Evolutionary conservation across 1,140 invertebrate species (phyloP).

Genomic region (Capitella teleta): DNA sequence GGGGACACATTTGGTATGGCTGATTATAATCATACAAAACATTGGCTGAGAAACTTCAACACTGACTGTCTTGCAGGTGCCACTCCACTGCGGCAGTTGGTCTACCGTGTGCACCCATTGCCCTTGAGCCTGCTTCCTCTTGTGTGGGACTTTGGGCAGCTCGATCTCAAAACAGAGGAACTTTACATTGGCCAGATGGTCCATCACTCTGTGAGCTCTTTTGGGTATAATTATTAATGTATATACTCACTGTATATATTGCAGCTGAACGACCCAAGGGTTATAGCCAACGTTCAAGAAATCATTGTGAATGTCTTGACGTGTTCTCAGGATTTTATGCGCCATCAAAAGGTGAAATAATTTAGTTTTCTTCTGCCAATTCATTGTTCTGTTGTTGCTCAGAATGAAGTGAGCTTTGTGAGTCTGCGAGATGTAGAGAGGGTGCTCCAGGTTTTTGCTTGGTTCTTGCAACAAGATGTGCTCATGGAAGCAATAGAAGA

Average conservation of each 20-base stretch:
- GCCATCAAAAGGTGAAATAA: constrained; percentile 20
- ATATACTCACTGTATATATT: too few relatives aligned
- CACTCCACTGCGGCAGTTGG: constrained; percentile 32
- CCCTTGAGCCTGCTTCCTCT: constrained; percentile 31
- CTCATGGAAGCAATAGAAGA: constrained; percentile 14
- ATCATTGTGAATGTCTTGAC: constrained; percentile 19
- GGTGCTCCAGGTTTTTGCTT: constrained; percentile 25
- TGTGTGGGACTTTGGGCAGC: constrained; percentile 36
- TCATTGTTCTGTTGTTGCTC: neutral
- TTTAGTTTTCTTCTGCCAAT: neutral
- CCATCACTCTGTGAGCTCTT: constrained; percentile 16
- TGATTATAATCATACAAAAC: too few relatives aligned
- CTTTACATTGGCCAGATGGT: constrained; percentile 32
- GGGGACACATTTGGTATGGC: constrained; percentile 26
- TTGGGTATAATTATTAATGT: neutral
- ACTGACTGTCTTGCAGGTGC: constrained; percentile 15
- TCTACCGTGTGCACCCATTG: constrained; percentile 30
- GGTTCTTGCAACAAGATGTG: constrained; percentile 19
- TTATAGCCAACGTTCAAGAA: constrained; percentile 8
- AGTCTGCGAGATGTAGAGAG: constrained; percentile 34
- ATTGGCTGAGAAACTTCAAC: too few relatives aligned
- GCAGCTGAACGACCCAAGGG: too few relatives aligned
- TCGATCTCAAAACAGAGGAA: constrained; percentile 22
- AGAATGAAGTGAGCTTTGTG: constrained; percentile 25
- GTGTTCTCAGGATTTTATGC: constrained; percentile 31